Evolutionary conservation across 1,140 invertebrate genomes (phyloP).

Genomic region (Phymastichus coffea): DNA sequence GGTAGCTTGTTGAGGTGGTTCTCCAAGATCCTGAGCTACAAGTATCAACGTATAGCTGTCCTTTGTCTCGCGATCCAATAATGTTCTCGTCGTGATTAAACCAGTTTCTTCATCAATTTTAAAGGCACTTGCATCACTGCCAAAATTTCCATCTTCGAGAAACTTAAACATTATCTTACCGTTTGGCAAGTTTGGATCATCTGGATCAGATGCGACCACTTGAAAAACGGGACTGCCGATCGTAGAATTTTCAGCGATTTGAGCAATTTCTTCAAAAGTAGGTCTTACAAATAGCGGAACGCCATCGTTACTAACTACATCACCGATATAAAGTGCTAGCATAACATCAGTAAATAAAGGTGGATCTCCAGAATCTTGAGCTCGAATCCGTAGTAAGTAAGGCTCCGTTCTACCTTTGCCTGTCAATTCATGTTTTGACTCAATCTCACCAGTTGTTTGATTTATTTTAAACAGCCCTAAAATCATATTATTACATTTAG

Average conservation of each 20-base stretch:
- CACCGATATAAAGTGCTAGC: slow-evolving; percentile 72
- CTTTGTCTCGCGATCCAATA: slow-evolving; percentile 72
- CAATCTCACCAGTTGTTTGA: slow-evolving; percentile 67
- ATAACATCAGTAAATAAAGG: slow-evolving; percentile 64
- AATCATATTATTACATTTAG: slow-evolving; percentile 1
- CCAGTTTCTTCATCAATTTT: slow-evolving; percentile 67
- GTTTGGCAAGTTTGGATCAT: slow-evolving; percentile 72
- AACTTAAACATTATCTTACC: slow-evolving; percentile 74
- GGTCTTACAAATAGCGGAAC: slow-evolving; percentile 76
- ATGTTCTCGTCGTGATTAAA: slow-evolving; percentile 68
- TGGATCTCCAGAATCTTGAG: slow-evolving; percentile 70
- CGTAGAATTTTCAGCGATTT: slow-evolving; percentile 74
- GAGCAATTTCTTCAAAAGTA: slow-evolving; percentile 67
- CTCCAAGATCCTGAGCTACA: slow-evolving; percentile 72
- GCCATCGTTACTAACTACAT: slow-evolving; percentile 81
- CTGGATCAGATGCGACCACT: slow-evolving; percentile 76
- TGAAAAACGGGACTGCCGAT: slow-evolving; percentile 75
- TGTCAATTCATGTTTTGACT: slow-evolving; percentile 65
- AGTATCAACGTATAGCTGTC: slow-evolving; percentile 73
- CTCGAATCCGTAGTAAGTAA: slow-evolving; percentile 68
- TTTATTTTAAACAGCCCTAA: slow-evolving; percentile 63
- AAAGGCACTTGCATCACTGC: slow-evolving; percentile 66
- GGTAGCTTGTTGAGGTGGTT: slow-evolving; percentile 73
- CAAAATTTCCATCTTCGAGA: slow-evolving; percentile 63
- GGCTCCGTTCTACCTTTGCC: slow-evolving; percentile 76